Evolutionary conservation across 2,888 invertebrate species (phyloP).

Genomic region (Drosophila ustulata): DNA sequence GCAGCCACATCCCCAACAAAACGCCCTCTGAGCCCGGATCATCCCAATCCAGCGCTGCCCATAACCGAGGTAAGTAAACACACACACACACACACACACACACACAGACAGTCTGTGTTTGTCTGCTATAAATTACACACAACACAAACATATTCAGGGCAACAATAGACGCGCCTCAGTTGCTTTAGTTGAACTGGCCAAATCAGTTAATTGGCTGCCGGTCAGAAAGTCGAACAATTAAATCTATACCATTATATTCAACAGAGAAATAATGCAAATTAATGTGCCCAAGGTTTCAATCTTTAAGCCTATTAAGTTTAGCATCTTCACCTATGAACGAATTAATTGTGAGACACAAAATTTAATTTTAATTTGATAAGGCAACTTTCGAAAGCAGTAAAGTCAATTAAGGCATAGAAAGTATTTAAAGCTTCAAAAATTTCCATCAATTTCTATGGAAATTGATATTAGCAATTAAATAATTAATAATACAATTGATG

Average conservation of each 20-base stretch:
- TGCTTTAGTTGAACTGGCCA: constrained; percentile 32
- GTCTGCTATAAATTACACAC: constrained; percentile 25
- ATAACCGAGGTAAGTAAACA: constrained; percentile 87
- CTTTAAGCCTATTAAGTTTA: background rate
- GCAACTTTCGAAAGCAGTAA: background rate
- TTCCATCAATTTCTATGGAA: no score
- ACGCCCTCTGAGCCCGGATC: constrained; percentile 87
- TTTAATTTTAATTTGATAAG: background rate
- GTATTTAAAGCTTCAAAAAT: background rate
- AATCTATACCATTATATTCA: constrained; percentile 30
- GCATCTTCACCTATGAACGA: background rate
- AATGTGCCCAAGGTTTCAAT: background rate
- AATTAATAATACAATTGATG: no score
- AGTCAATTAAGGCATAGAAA: background rate
- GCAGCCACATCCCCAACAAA: constrained; percentile 86
- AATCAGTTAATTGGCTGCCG: constrained; percentile 54
- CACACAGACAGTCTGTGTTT: constrained; percentile 11
- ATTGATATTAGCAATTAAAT: no score
- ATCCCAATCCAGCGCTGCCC: constrained; percentile 89
- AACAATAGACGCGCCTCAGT: constrained; percentile 2
- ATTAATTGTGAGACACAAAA: background rate
- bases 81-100: background rate
- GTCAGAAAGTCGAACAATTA: constrained; percentile 19
- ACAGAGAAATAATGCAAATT: constrained; percentile 6
- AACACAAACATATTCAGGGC: constrained; percentile 15